phyloP scores from a whole-genome alignment of 2,797 vertebrate genomes.

The Staurois parvus region DNA sequence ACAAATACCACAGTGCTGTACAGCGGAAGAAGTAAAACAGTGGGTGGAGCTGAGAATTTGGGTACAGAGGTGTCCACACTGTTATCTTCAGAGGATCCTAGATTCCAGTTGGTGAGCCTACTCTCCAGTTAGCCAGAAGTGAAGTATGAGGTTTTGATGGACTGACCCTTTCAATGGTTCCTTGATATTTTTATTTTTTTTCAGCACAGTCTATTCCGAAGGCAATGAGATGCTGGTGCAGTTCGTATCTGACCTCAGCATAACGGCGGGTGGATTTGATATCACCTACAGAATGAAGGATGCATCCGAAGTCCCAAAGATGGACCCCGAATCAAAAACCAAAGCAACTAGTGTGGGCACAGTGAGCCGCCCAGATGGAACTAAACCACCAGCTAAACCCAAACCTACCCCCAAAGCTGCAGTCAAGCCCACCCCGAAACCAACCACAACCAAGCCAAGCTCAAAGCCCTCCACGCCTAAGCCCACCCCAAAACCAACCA shows the following conservation, averaged over 20 bases:
- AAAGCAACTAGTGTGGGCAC: background rate
- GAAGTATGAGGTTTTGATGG: no score
- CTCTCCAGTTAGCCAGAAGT: no score
- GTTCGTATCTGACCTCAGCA: constrained; percentile 91
- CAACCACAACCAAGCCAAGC: constrained; percentile 44
- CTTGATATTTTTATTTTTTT: background rate
- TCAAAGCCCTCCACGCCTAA: constrained; percentile 32
- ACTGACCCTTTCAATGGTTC: no score
- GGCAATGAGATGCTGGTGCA: constrained; percentile 87
- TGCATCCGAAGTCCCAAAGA: background rate
- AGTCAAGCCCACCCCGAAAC: constrained; percentile 55
- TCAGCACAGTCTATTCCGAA: constrained; percentile 75
- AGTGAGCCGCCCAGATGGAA: constrained; percentile 63
- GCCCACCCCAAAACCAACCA: constrained; percentile 52
- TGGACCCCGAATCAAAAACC: background rate
- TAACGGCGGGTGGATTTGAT: constrained; percentile 87
- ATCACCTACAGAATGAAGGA: constrained; percentile 76
- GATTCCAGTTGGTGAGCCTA: no score
- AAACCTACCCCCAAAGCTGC: constrained; percentile 35
- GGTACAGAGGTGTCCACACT: no score
- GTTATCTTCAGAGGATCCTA: no score
- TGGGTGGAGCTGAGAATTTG: no score
- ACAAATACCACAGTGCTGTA: no score
- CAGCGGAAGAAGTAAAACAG: no score
- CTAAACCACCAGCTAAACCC: constrained; percentile 58